Evolutionary conservation across 2,888 invertebrate species (phyloP), one percentile per base, ranked within the genome.

Genomic region (Tetramorium bicarinatum): DNA sequence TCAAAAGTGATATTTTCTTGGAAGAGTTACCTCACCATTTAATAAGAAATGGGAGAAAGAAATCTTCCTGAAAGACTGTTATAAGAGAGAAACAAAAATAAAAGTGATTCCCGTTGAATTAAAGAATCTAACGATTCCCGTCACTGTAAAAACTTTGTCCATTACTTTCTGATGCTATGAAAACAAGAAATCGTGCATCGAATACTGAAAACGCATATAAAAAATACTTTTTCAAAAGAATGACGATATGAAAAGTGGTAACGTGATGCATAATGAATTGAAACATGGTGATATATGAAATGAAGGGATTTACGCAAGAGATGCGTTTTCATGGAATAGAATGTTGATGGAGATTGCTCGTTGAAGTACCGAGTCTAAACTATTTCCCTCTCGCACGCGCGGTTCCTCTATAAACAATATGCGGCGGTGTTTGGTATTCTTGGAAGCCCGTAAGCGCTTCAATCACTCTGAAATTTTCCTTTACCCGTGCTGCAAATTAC

Each of bases 381-480:
- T 56, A 71, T 81, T 83, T 72, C 61, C 0, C 72, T 29, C 47
- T n/a, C 41, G 54, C 82, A 49, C 81, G 21, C 80, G 77, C 66
- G 83, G 69, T 52, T 47, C 61, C 52, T 79, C 44, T 11, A 66
- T 89, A 89, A 89, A 87, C 89, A 83, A 83, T 79, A 76, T 61
- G 38, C 67, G 38, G 21, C 25, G 38, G 2, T 54, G 77, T 84
- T 87, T 83, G 83, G 66, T 89, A 87, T 89, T 85, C 83, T 79
- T 82, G 84, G 87, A 76, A 64, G 83, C 66, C 56, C 76, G 59
- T 62, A 79, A 85, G 81, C 76, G 59, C 66, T 72, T n/a, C 9
- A 67, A 41, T 67, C 61, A 75, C 82, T 85, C 80, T 72, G 83
- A 87, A 83, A 86, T 84, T 74, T 34, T 62, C 56, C 59, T 62